Percentiles rank a stretch among this genome's conserved stretches.
phyloP scores from a whole-genome alignment of 2,797 vertebrate genomes.

The Hybognathus amarus region DNA sequence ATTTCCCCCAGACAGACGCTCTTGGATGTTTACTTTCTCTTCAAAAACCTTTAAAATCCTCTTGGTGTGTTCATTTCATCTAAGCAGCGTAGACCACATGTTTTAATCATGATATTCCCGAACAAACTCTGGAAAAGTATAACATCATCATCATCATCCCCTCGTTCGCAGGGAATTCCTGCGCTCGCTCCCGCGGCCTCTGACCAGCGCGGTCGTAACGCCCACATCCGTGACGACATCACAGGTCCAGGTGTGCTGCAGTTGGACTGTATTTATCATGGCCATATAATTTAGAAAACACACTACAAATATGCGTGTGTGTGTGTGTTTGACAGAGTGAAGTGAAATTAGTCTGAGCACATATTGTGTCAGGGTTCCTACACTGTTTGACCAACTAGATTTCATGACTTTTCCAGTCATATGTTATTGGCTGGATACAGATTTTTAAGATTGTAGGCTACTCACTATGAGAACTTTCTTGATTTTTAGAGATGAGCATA shows the following conservation, averaged over 20 bases:
- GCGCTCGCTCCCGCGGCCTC: neutral
- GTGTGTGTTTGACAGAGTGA: neutral
- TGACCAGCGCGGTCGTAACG: neutral
- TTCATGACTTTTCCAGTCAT: neutral
- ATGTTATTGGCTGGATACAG: neutral
- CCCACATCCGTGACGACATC: slow-evolving; percentile 11
- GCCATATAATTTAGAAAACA: neutral
- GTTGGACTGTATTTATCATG: neutral
- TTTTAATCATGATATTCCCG: slow-evolving; percentile 14
- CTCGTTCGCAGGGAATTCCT: neutral
- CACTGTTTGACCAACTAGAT: neutral
- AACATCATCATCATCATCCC: neutral
- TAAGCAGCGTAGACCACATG: neutral
- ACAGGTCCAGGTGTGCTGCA: slow-evolving; percentile 3
- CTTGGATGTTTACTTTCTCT: neutral
- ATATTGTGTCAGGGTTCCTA: neutral
- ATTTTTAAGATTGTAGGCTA: neutral
- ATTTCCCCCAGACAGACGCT: neutral
- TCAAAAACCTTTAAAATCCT: neutral
- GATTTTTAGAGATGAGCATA: neutral
- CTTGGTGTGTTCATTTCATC: neutral
- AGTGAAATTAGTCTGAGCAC: neutral
- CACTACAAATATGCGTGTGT: neutral
- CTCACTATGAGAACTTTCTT: neutral
- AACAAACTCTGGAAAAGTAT: neutral